Conservation (phyloP, 1,140 invertebrate species). For the Pogonognathellus flavescens region DNA sequence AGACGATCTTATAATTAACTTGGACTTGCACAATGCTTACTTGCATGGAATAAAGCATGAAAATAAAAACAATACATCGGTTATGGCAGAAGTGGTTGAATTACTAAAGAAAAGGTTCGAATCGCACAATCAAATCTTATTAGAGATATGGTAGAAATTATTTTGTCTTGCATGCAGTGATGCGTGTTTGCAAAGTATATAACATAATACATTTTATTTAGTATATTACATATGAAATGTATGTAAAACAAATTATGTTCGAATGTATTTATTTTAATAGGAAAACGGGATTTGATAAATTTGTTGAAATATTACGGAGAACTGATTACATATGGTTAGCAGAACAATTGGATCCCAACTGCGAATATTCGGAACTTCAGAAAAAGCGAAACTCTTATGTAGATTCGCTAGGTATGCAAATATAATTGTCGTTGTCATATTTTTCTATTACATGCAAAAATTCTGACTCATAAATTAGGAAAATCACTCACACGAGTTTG, state of each 20-base stretch:
- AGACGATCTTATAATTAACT: background rate
- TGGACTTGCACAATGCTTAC: slow-evolving; percentile 3
- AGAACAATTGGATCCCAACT: slow-evolving; percentile 30
- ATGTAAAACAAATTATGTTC: background rate
- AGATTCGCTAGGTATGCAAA: slow-evolving; percentile 9
- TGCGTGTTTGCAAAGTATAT: too few relatives aligned
- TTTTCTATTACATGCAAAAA: too few relatives aligned
- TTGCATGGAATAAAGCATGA: background rate
- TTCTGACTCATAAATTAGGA: too few relatives aligned
- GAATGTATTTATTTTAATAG: background rate
- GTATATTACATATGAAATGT: background rate
- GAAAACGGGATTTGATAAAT: slow-evolving; percentile 15
- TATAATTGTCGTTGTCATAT: background rate
- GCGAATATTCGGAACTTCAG: background rate
- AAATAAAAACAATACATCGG: background rate
- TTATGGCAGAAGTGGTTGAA: slow-evolving; percentile 20
- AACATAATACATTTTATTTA: too few relatives aligned
- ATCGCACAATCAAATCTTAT: too few relatives aligned
- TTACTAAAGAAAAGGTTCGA: background rate
- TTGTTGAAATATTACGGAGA: slow-evolving; percentile 20
- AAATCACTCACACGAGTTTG: too few relatives aligned
- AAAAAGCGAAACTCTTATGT: background rate
- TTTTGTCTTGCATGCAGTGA: too few relatives aligned
- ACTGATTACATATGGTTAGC: slow-evolving; percentile 33
- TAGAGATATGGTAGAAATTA: too few relatives aligned